phyloP scores from a whole-genome alignment of 2,888 invertebrate genomes.

The Syritta pipiens region DNA sequence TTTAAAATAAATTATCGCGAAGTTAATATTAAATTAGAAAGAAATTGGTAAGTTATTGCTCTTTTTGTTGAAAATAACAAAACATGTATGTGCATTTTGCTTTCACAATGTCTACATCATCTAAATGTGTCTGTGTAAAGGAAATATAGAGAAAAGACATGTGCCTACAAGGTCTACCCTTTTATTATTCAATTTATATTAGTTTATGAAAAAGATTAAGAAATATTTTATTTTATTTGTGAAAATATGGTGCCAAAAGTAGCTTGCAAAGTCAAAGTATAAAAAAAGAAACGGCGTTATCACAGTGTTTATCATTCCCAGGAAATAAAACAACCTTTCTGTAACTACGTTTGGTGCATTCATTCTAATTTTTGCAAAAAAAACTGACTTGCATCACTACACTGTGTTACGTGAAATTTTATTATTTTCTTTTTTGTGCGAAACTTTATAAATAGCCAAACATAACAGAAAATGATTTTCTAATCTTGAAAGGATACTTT shows the following conservation, averaged over 20 bases:
- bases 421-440: too few relatives aligned
- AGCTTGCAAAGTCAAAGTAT: constrained; percentile 6
- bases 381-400: constrained; percentile 7
- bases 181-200: neutral
- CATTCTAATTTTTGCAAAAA: constrained; percentile 15
- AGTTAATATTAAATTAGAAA: too few relatives aligned
- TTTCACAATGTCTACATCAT: neutral
- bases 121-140: constrained; percentile 3
- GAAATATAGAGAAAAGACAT: constrained; percentile 13
- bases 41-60: too few relatives aligned
- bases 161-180: neutral
- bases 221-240: neutral
- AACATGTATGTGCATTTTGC: constrained; percentile 41
- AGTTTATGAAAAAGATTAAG: neutral
- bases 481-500: neutral
- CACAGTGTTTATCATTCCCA: constrained; percentile 8
- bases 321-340: too few relatives aligned
- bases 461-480: neutral
- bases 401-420: constrained; percentile 27
- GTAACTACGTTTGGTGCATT: constrained; percentile 32
- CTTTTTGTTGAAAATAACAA: too few relatives aligned
- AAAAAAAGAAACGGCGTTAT: neutral
- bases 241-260: constrained; percentile 20
- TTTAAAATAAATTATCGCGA: too few relatives aligned
- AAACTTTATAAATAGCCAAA: neutral